Evolutionary conservation across 2,113 vertebrate genomes (phyloP).

Genomic region (Oncorhynchus tshawytscha): DNA sequence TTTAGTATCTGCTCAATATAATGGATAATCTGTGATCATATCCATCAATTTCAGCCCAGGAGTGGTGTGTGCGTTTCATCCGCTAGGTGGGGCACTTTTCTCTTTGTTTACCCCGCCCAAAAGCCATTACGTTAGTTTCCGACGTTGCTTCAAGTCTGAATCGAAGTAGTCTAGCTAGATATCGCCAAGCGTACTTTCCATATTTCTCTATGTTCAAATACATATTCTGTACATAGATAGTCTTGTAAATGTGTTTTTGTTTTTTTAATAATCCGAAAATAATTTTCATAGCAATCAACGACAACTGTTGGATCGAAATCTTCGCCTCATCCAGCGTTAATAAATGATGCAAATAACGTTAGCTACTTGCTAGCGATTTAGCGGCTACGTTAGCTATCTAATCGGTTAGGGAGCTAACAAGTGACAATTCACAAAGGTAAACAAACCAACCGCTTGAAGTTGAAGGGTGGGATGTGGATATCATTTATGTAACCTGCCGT

Average conservation of each 20-base stretch:
- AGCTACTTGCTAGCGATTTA: slow-evolving; percentile 33
- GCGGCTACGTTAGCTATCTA: slow-evolving; percentile 59
- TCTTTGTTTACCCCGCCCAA: slow-evolving; percentile 15
- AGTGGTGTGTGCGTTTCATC: too few relatives aligned
- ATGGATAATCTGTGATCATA: too few relatives aligned
- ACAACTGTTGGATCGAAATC: slow-evolving; percentile 44
- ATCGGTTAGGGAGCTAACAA: slow-evolving; percentile 55
- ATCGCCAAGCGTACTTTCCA: slow-evolving; percentile 62
- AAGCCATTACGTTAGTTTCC: slow-evolving; percentile 52
- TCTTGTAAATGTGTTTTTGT: slow-evolving; percentile 38
- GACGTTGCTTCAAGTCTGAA: slow-evolving; percentile 72
- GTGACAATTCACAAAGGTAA: slow-evolving; percentile 69
- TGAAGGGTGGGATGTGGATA: not conserved
- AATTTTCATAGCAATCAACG: slow-evolving; percentile 26
- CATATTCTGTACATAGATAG: slow-evolving; percentile 49
- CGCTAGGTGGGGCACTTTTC: too few relatives aligned
- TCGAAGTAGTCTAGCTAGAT: slow-evolving; percentile 58
- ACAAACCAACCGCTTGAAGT: slow-evolving; percentile 38
- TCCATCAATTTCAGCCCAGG: not conserved
- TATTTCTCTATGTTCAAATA: slow-evolving; percentile 66
- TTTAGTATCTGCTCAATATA: too few relatives aligned
- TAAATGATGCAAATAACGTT: slow-evolving; percentile 25
- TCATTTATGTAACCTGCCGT: not conserved
- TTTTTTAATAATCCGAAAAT: slow-evolving; percentile 23
- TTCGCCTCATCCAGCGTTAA: slow-evolving; percentile 51